A percentile compares a stretch with the other conserved stretches of the same genome.
phyloP scores from a whole-genome alignment of 2,888 invertebrate species.

The Lamproptera curius region DNA sequence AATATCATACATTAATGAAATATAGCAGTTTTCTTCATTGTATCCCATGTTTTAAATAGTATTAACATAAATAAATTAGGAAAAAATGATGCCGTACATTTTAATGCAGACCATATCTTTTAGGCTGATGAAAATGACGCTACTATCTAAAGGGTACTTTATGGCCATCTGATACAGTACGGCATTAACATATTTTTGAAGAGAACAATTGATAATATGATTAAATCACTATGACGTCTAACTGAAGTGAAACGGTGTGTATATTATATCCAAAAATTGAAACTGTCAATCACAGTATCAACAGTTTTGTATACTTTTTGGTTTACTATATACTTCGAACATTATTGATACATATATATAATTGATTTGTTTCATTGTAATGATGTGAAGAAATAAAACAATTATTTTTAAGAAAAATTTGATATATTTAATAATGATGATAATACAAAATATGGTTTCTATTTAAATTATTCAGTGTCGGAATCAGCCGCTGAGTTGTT shows the following conservation, averaged over 20 bases:
- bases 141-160: no score
- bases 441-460: conserved; percentile 25
- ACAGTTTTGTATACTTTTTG: conserved; percentile 22
- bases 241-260: conserved; percentile 21
- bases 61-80: no score
- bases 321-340: conserved; percentile 7
- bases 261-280: conserved; percentile 24
- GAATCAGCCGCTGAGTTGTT: conserved; percentile 10
- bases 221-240: conserved; percentile 23
- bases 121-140: no score
- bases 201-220: conserved; percentile 22
- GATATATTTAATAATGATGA: conserved; percentile 6
- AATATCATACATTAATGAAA: no score
- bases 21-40: no score
- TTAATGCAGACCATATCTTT: no score
- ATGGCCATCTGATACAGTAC: no score
- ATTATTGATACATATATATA: conserved; percentile 13
- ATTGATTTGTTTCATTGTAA: conserved; percentile 20
- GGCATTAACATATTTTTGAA: conserved; percentile 22
- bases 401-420: no score
- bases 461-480: conserved; percentile 20
- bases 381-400: conserved; percentile 19
- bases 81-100: no score
- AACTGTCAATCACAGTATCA: conserved; percentile 23
- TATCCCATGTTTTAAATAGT: no score